Evolutionary conservation across 2,888 invertebrate species (phyloP).

Genomic region (Eristalis arbustorum): DNA sequence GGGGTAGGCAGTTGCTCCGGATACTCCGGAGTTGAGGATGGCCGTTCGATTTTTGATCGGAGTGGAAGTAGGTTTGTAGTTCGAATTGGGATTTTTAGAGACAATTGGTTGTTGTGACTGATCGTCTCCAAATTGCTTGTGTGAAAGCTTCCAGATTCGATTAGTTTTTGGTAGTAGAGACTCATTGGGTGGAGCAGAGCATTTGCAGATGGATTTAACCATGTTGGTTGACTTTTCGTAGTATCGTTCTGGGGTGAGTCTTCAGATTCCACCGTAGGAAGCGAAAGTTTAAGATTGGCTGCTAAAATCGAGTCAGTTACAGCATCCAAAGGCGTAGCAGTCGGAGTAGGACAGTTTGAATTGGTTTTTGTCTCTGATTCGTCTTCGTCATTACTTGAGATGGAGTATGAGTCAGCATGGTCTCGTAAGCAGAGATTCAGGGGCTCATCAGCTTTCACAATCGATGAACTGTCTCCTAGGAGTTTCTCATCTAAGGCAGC

Average conservation of each 20-base stretch:
- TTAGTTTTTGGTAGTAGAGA: conserved; percentile 88
- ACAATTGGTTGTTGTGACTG: conserved; percentile 80
- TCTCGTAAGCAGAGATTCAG: conserved; percentile 92
- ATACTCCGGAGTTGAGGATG: conserved; percentile 67
- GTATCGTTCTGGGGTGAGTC: conserved; percentile 75
- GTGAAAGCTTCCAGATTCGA: conserved; percentile 81
- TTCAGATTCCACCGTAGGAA: conserved; percentile 80
- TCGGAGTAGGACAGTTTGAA: conserved; percentile 74
- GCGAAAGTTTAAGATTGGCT: conserved; percentile 79
- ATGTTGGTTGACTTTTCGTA: conserved; percentile 73
- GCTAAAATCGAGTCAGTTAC: conserved; percentile 73
- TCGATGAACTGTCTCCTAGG: background rate
- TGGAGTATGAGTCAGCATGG: conserved; percentile 78
- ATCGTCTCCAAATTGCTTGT: conserved; percentile 75
- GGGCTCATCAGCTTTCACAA: conserved; percentile 83
- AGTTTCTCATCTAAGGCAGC: conserved; percentile 79
- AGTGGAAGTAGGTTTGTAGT: conserved; percentile 73
- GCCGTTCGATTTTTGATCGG: conserved; percentile 72
- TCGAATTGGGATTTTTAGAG: conserved; percentile 77
- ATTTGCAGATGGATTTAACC: conserved; percentile 82
- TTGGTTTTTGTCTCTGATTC: conserved; percentile 66
- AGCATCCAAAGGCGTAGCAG: conserved; percentile 72
- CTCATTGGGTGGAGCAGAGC: conserved; percentile 88
- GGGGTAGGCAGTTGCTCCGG: conserved; percentile 76
- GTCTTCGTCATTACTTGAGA: conserved; percentile 77